Evolutionary conservation across 53 echinoderm and acorn worm species (phyloP), one percentile per base, ranked within the genome.

Genomic region (Temnopleurus reevesii): DNA sequence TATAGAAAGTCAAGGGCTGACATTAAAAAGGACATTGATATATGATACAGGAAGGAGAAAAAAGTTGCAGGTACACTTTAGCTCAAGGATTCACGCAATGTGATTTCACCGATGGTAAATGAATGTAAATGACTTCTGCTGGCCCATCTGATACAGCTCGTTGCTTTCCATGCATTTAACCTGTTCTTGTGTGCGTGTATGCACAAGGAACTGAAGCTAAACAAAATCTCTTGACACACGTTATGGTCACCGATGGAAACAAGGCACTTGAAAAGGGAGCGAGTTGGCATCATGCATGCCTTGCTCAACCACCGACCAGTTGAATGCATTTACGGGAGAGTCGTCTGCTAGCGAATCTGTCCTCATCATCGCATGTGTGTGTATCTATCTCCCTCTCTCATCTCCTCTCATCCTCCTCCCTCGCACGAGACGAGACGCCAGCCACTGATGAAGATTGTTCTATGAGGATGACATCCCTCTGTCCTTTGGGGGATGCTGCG

Each of bases 201-300:
- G 71, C 71, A 71, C 71, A 71, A 71, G 71, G 38, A 71, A 71
- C 21, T 8, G 71, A 21, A 71, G 71, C 71, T 71, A 71, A 71
- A 38, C 71, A 71, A 41, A 71, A 71, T 41, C 43, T 71, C 71
- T 71, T 71, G 71, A 71, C 71, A 71, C 71, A 41, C 41, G 8
- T 12, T 38, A 41, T 71, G 71, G 38, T 43, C 38, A 71, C 63
- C 23, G 33, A 34, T 63, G 33, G 63, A 63, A 63, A 33, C 15
- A 13, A 41, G 15, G 71, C 71, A 71, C 71, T 41, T 71, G 38
- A 71, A n/a, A n/a, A n/a, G n/a, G n/a, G 43, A 71, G 71, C 2
- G n/a, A 21, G 8, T 71, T 21, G n/a, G 71, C 23, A n/a, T 38
- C n/a, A n/a, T 71, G 36, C 41, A 71, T 71, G 71, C 71, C 23